Evolutionary conservation across 1,140 invertebrate genomes (phyloP), one percentile per base, ranked within the genome.

Genomic region (Lepidurus arcticus): DNA sequence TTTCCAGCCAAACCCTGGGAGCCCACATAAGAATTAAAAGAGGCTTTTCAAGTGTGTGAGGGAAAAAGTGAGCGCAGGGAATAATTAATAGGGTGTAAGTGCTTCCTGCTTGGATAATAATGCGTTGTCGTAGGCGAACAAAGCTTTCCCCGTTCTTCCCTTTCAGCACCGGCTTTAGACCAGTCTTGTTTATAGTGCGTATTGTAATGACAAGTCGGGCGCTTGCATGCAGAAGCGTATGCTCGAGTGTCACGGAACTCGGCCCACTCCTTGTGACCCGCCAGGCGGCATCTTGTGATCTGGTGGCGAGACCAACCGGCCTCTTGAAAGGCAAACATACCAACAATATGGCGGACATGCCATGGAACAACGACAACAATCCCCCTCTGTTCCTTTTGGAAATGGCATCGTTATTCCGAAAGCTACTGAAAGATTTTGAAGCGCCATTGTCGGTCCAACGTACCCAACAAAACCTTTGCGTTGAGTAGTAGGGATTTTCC

Each of bases 21-120:
- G 34, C 53, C 7, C 16, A 11, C 7, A 65, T 4, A 65, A 65
- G 21, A 65, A 21, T 21, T 7, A 16, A 21, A 65, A 21, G 21
- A 65, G 7, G 13, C 53, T 65, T 16, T 65, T 65, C n/a, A 21
- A 65, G 34, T 21, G 7, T 65, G n/a, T 9, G 53, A 4, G 0
- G 34, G 34, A 34, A 34, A 34, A 34, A 65, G n/a, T 21, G 0
- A 65, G 5, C 53, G 6, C 8, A 21, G 4, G 53, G 53, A 65
- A 65, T 65, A 65, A 65, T 65, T 65, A 21, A 65, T 65, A 65
- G 53, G 53, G 16, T 10, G 21, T 11, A 65, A 65, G 53, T 65
- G 53, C 53, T 65, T 65, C 53, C 53, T 65, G 53, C 53, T 65
- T 65, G n/a, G 53, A 65, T 65, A 65, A 65, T 65, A 65, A 65